These are phyloP conservation scores for Rhombomys opimus DNA, from an alignment of 2,113 vertebrate species.

Conservation along the genomic window DNA sequence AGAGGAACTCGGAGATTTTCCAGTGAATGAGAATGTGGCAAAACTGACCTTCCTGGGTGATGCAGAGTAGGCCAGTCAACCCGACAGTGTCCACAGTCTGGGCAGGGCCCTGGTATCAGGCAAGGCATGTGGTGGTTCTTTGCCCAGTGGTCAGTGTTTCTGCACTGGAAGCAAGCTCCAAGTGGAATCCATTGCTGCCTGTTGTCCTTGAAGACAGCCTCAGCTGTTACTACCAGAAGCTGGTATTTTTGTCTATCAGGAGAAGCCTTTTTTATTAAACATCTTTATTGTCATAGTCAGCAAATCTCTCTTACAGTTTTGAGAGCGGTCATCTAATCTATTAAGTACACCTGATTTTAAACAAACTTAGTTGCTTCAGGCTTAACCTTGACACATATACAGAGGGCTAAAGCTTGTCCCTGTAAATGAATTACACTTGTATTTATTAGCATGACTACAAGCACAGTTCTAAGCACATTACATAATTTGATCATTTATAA, in stretches of 20 bases:
- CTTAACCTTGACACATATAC: not conserved
- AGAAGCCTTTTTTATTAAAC: not conserved
- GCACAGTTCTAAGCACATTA: not conserved
- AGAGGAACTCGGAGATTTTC: not conserved
- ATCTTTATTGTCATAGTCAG: not conserved
- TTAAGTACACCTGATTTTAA: not conserved
- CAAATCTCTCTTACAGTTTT: not conserved
- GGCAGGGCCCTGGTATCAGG: not conserved
- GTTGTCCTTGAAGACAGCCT: not conserved
- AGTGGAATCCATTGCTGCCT: not conserved
- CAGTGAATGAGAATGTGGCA: not conserved
- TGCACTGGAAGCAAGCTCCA: not conserved
- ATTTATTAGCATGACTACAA: not conserved
- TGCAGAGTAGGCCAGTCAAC: not conserved
- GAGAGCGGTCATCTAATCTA: not conserved
- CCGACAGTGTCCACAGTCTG: not conserved
- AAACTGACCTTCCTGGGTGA: not conserved
- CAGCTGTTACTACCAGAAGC: not conserved
- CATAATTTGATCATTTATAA: not conserved
- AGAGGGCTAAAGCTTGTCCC: not conserved
- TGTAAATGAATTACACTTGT: not conserved
- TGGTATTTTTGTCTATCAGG: not conserved
- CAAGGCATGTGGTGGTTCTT: not conserved
- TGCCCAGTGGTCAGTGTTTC: not conserved
- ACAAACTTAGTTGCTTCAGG: not conserved